Evolutionary conservation across 2,113 vertebrate genomes (phyloP).

Genomic region (Caloenas nicobarica): DNA sequence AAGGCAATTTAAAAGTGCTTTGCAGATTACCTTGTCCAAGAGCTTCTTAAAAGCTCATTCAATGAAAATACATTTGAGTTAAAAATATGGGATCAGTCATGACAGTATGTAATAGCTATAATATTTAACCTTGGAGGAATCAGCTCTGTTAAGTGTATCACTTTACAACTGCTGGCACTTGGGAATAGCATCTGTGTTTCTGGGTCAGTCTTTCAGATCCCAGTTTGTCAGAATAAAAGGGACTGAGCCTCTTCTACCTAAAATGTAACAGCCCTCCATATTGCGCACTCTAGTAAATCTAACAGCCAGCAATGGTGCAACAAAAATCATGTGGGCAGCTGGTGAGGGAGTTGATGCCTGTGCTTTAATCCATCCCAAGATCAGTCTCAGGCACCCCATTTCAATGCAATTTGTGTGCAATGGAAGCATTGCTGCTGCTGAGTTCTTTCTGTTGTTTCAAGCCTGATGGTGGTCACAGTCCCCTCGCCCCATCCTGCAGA

Average conservation of each 20-base stretch:
- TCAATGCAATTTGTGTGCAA: neutral
- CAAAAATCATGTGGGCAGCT: neutral
- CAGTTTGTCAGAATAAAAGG: neutral
- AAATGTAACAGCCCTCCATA: fast-evolving
- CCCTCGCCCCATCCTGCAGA: neutral
- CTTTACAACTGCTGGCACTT: neutral
- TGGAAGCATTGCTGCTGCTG: neutral
- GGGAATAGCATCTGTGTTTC: neutral
- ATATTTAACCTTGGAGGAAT: neutral
- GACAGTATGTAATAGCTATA: neutral
- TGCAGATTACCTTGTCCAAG: constrained; percentile 2
- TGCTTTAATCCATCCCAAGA: neutral
- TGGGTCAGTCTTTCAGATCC: constrained; percentile 1
- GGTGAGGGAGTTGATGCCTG: neutral
- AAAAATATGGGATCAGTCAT: neutral
- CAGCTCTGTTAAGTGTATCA: neutral
- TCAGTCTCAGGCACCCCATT: neutral
- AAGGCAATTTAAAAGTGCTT: constrained; percentile 2
- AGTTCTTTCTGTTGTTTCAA: neutral
- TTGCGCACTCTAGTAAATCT: neutral
- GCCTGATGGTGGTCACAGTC: neutral
- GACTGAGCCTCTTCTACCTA: neutral
- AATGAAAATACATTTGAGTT: constrained; percentile 1
- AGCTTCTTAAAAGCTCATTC: constrained; percentile 7
- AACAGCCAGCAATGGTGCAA: neutral